A percentile compares a stretch with the other conserved stretches of the same genome.
These are phyloP conservation scores for Platyura marginata DNA, from an alignment of 1,140 invertebrate species.

Conservation along the genomic window DNA sequence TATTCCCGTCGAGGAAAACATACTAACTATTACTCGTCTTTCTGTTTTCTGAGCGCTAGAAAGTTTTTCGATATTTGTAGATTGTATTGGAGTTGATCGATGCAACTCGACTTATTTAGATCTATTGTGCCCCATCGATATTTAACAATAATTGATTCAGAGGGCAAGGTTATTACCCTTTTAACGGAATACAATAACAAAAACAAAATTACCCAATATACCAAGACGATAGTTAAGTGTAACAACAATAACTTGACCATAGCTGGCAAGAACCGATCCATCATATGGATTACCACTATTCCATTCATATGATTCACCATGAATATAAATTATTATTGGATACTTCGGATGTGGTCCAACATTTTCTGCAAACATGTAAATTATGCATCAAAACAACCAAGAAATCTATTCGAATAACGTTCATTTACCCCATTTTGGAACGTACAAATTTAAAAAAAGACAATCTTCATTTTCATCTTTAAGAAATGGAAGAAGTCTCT, in stretches of 20 bases:
- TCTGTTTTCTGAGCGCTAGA: no score
- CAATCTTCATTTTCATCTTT: slow-evolving; percentile 80
- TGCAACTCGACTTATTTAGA: no score
- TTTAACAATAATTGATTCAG: no score
- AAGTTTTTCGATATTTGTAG: no score
- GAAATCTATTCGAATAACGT: background rate
- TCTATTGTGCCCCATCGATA: no score
- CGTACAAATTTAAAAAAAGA: slow-evolving; percentile 81
- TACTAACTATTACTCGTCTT: no score
- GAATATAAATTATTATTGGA: slow-evolving; percentile 77
- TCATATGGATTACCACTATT: slow-evolving; percentile 86
- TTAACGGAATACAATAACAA: no score
- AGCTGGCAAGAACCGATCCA: slow-evolving; percentile 69
- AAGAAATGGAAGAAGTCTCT: slow-evolving; percentile 48
- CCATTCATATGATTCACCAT: slow-evolving; percentile 84
- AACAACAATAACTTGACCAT: slow-evolving; percentile 79
- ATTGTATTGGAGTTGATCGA: no score
- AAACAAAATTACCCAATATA: slow-evolving; percentile 72
- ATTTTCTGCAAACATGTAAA: slow-evolving; percentile 1
- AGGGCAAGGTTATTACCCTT: no score
- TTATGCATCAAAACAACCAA: background rate
- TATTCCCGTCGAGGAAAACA: no score
- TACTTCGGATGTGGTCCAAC: slow-evolving; percentile 22
- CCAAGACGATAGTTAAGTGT: slow-evolving; percentile 86
- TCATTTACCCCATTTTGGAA: slow-evolving; percentile 50